Conservation (phyloP, 2,113 vertebrate genomes). For the Phylloscopus whistleri region DNA sequence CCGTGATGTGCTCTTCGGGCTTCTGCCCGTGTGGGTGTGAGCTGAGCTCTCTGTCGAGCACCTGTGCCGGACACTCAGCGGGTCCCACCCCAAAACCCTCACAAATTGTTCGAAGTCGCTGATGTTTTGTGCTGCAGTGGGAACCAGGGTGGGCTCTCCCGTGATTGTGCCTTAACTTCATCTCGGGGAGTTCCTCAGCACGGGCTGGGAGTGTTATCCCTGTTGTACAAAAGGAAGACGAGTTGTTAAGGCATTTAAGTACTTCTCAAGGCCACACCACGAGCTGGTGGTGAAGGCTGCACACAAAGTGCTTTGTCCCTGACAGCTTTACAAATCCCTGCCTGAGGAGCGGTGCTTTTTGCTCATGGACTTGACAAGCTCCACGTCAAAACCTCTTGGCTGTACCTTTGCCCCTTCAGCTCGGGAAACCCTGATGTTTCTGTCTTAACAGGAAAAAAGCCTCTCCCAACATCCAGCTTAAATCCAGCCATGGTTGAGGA, state of each 20-base stretch:
- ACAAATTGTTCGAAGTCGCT: accelerated
- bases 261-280: not conserved
- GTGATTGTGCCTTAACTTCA: not conserved
- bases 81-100: not conserved
- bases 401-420: not conserved
- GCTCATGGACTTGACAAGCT: not conserved
- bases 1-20: accelerated
- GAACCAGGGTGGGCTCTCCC: accelerated
- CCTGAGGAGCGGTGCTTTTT: not conserved
- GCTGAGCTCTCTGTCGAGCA: not conserved
- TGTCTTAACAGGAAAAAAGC: not conserved
- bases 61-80: accelerated
- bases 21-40: not conserved
- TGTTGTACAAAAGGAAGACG: not conserved
- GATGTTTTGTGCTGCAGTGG: accelerated
- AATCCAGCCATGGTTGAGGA: not conserved
- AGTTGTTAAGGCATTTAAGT: not conserved
- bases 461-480: not conserved
- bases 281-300: accelerated
- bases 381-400: not conserved
- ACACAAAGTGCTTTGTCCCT: not conserved
- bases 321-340: not conserved
- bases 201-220: not conserved
- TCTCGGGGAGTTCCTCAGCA: not conserved
- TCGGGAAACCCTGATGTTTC: not conserved